phyloP scores from a whole-genome alignment of 2,888 invertebrate species.

The Erebia ligea region DNA sequence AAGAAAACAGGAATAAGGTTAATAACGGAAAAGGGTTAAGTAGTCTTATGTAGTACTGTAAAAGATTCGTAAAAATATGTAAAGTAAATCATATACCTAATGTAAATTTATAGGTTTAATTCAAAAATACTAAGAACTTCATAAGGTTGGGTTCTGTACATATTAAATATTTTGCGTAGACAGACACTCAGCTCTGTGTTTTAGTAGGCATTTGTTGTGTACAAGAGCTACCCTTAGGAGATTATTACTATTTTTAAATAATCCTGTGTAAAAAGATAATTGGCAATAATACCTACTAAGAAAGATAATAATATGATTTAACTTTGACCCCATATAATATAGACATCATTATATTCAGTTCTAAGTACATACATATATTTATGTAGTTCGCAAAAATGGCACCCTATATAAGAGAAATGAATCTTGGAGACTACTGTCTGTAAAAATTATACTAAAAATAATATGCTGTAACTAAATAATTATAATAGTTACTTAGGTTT shows the following conservation, averaged over 20 bases:
- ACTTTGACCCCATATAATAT: conserved; percentile 14
- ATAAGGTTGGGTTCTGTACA: no score
- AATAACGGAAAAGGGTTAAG: not conserved
- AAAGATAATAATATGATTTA: not conserved
- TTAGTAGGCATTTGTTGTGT: no score
- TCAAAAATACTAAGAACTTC: no score
- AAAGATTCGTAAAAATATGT: conserved; percentile 2
- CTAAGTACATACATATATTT: not conserved
- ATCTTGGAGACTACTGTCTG: conserved; percentile 59
- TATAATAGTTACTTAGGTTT: conserved; percentile 58
- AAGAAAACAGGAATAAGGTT: not conserved
- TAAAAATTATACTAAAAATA: conserved; percentile 64
- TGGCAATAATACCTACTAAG: conserved; percentile 29
- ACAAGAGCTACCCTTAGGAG: no score
- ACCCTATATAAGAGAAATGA: conserved; percentile 32
- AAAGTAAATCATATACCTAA: conserved; percentile 10
- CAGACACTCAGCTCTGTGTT: no score
- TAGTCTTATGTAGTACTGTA: not conserved
- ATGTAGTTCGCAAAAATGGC: conserved; percentile 20
- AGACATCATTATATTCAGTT: conserved; percentile 13
- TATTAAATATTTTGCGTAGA: no score
- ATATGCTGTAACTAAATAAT: conserved; percentile 53
- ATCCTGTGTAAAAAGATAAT: no score
- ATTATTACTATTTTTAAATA: no score
- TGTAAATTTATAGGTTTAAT: not conserved